Evolutionary conservation across 2,797 vertebrate species (phyloP), one percentile per base, ranked within the genome.

Genomic region (Sarcoramphus papa): DNA sequence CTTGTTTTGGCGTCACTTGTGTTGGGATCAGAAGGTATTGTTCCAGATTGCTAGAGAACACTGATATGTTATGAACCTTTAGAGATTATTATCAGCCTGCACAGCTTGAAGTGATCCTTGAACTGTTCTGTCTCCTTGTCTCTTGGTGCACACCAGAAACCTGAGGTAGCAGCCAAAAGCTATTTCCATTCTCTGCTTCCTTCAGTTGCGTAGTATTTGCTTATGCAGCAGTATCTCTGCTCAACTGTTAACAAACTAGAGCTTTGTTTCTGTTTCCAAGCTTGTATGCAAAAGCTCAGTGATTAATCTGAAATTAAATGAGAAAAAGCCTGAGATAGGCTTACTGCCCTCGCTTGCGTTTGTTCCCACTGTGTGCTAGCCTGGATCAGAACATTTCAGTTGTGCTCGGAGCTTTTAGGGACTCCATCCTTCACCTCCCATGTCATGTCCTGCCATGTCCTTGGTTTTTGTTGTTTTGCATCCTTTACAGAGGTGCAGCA

Each of bases 231-330:
- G 37, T 59, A 51, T 75, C 31, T 77, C n/a, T 7, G 6, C 27
- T 47, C 76, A 40, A 15, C 27, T 77, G 51, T 74, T 75, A 88
- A 50, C 2, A 1, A 75, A 24, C 18, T 45, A 51, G 41, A 85
- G 56, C 60, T 91, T 82, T 80, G 35, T 24, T 80, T 85, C 51
- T 91, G 10, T 80, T 94, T 80, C 41, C 75, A 91, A 41, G 41
- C 40, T 63, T 67, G 6, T 62, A 25, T 74, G 59, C 45, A 89
- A 53, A 74, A 65, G 9, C 20, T 67, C 5, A 22, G 24, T 74
- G 37, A 45, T 88, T 83, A 87, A 60, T 67, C 54, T 73, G 51
- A 68, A 91, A 56, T 43, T 27, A 35, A 73, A 40, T 47, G 47
- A 69, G 65, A 47, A 63, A 30, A 87, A 74, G 57, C 35, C 57